A percentile compares a stretch with the other conserved stretches of the same genome.
These are phyloP conservation scores for Sardina pilchardus DNA, from an alignment of 2,113 vertebrate species.

Conservation along the genomic window DNA sequence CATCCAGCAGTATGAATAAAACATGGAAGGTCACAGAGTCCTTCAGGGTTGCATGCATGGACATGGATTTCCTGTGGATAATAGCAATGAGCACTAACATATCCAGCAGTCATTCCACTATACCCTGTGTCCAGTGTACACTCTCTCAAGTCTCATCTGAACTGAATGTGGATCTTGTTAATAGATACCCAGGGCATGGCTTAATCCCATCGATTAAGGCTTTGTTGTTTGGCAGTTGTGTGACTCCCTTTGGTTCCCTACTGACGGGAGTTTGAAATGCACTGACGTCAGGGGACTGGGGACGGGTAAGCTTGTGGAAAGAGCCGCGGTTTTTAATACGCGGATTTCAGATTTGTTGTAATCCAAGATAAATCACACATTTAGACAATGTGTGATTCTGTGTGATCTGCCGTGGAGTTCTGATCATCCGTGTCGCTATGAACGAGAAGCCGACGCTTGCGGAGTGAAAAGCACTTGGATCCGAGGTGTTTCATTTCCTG, in stretches of 20 bases:
- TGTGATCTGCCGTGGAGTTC: neutral
- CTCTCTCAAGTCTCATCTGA: neutral
- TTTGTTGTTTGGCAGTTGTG: slow-evolving; percentile 5
- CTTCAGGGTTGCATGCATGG: neutral
- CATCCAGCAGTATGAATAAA: slow-evolving; percentile 37
- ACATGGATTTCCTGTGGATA: neutral
- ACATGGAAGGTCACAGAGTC: slow-evolving; percentile 26
- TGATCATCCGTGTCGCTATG: neutral
- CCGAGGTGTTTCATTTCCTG: neutral
- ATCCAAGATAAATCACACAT: slow-evolving; percentile 33
- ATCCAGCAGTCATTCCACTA: neutral
- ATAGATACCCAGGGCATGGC: neutral
- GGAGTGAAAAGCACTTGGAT: neutral
- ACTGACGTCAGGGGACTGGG: neutral
- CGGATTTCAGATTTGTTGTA: slow-evolving; percentile 23
- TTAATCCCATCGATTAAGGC: slow-evolving; percentile 9
- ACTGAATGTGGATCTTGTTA: neutral
- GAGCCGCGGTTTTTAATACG: slow-evolving; percentile 4
- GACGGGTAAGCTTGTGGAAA: neutral
- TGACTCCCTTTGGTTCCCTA: neutral
- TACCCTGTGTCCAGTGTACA: neutral
- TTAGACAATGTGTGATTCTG: slow-evolving; percentile 3
- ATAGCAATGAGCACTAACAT: neutral
- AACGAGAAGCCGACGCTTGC: neutral
- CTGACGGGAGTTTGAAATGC: neutral